Evolutionary conservation across 2,113 vertebrate genomes (phyloP).

Genomic region (Notiomystis cincta): DNA sequence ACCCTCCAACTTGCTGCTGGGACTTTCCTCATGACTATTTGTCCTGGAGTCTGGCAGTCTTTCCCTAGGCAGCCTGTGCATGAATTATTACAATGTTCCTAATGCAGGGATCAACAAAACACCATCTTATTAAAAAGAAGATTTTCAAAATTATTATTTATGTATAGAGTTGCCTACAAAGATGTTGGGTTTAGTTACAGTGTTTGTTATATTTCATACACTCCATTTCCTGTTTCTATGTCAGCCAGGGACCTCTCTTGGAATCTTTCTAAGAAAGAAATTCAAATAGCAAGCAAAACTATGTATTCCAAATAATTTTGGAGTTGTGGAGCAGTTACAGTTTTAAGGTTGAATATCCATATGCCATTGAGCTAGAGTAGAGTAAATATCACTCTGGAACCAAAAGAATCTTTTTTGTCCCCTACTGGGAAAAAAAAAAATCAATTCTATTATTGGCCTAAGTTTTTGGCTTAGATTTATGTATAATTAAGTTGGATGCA

Average conservation of each 20-base stretch:
- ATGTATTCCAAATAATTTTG: background rate
- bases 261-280: constrained; percentile 10
- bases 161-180: background rate
- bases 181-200: background rate
- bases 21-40: background rate
- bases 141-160: constrained; percentile 34
- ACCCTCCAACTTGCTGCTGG: background rate
- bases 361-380: background rate
- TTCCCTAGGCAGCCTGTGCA: background rate
- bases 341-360: background rate
- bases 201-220: background rate
- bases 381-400: background rate
- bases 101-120: constrained; percentile 7
- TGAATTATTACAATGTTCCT: constrained; percentile 20
- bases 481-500: background rate
- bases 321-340: background rate
- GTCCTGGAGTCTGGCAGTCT: background rate
- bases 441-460: background rate
- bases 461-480: background rate
- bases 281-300: background rate
- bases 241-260: background rate
- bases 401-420: background rate
- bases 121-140: constrained; percentile 16
- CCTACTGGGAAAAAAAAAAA: background rate
- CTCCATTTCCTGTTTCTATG: background rate